These are phyloP conservation scores for Hydrozoanthus gracilis DNA, from an alignment of 92 coral and sea anemone species.

Conservation along the genomic window DNA sequence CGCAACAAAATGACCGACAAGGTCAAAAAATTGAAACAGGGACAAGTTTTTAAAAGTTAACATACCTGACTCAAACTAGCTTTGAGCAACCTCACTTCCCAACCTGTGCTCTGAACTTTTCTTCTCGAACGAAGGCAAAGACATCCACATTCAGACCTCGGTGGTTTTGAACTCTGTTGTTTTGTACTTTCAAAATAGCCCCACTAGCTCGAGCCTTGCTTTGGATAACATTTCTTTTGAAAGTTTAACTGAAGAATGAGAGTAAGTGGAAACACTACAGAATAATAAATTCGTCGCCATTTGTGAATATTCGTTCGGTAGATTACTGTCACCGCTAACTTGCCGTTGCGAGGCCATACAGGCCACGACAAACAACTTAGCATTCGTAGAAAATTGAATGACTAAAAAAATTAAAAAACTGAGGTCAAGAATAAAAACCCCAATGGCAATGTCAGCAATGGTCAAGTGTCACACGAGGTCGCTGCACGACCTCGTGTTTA, in stretches of 20 bases:
- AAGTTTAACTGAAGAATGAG: too few species aligned
- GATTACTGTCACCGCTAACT: slow-evolving; percentile 40
- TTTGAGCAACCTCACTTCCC: slow-evolving; percentile 27
- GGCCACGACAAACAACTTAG: slow-evolving; percentile 27
- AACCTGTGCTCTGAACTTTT: slow-evolving; percentile 50
- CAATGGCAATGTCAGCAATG: slow-evolving; percentile 30
- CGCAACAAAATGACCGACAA: too few species aligned
- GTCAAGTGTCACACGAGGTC: slow-evolving; percentile 11
- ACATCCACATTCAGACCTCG: too few species aligned
- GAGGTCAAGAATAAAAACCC: slow-evolving; percentile 1
- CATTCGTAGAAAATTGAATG: slow-evolving; percentile 23
- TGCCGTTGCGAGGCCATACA: slow-evolving; percentile 29
- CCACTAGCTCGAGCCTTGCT: too few species aligned
- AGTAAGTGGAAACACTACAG: too few species aligned
- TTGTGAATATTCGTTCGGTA: slow-evolving; percentile 27
- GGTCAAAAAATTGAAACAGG: too few species aligned
- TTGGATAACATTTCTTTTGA: too few species aligned
- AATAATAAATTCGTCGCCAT: too few species aligned
- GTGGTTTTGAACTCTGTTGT: background rate
- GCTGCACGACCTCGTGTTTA: too few species aligned
- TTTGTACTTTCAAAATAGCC: slow-evolving; percentile 21
- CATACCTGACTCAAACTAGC: background rate
- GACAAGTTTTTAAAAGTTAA: background rate
- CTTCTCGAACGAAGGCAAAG: slow-evolving; percentile 31
- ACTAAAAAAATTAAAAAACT: slow-evolving; percentile 7